phyloP scores from a whole-genome alignment of 2,797 vertebrate genomes.

The Uromys caudimaculatus region DNA sequence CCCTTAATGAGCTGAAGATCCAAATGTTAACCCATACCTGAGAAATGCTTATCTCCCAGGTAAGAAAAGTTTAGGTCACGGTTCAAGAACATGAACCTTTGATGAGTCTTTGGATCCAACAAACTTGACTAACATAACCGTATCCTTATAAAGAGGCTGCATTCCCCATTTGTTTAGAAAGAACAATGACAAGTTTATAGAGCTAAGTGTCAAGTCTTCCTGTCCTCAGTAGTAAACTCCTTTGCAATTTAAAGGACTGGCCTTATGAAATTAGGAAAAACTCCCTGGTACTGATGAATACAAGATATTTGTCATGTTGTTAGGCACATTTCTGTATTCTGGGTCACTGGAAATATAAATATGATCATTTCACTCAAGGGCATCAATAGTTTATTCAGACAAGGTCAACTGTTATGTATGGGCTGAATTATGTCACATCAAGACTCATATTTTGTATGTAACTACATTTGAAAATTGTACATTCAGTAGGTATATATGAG shows the following conservation, averaged over 20 bases:
- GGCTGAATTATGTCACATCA: background rate
- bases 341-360: background rate
- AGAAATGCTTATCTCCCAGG: background rate
- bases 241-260: background rate
- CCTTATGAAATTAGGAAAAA: background rate
- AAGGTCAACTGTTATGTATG: background rate
- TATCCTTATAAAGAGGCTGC: background rate
- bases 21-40: background rate
- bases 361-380: fast-evolving
- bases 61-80: background rate
- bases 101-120: background rate
- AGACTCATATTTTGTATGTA: background rate
- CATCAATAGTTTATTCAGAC: background rate
- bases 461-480: background rate
- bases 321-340: background rate
- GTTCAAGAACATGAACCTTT: background rate
- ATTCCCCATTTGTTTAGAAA: background rate
- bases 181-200: background rate
- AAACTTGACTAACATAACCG: background rate
- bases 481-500: background rate
- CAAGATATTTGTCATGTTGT: background rate
- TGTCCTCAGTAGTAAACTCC: background rate
- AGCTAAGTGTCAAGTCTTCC: background rate
- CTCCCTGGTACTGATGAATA: background rate
- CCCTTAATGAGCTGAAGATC: background rate